A percentile compares a stretch with the other conserved stretches of the same genome.
Conservation (phyloP, 2,113 vertebrate genomes). For the Protomyctophum bolini region DNA sequence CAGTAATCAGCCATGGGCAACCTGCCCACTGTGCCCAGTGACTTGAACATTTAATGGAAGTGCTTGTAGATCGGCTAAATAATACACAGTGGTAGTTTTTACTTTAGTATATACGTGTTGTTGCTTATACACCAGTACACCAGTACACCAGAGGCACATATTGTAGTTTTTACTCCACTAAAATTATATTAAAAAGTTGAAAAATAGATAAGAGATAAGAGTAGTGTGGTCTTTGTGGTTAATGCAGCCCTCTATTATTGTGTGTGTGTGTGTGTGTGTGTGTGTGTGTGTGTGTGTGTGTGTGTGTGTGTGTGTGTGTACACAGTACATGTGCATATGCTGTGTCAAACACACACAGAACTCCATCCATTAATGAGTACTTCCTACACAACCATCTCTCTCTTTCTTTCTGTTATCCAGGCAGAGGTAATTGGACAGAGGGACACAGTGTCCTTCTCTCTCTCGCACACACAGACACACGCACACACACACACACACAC, state of each 20-base stretch:
- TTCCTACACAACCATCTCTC: slow-evolving; percentile 36
- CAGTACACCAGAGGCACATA: too few relatives aligned
- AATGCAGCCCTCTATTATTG: background rate
- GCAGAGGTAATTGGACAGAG: slow-evolving; percentile 80
- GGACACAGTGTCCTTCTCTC: slow-evolving; percentile 78
- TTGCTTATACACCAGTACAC: too few relatives aligned
- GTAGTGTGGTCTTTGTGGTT: too few relatives aligned
- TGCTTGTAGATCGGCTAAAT: too few relatives aligned
- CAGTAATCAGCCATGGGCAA: too few relatives aligned
- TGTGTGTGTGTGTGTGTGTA: background rate
- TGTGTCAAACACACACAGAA: slow-evolving; percentile 15
- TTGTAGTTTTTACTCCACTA: too few relatives aligned
- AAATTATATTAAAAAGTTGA: too few relatives aligned
- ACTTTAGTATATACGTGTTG: too few relatives aligned
- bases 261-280: background rate
- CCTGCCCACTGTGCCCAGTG: too few relatives aligned
- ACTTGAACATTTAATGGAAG: too few relatives aligned
- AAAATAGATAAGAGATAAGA: too few relatives aligned
- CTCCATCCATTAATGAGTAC: slow-evolving; percentile 43
- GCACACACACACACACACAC: slow-evolving; percentile 59
- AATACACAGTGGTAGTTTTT: too few relatives aligned
- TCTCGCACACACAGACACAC: slow-evolving; percentile 67
- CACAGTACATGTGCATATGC: background rate
- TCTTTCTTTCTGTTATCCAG: slow-evolving; percentile 78
- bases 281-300: background rate